Evolutionary conservation across 2,888 invertebrate genomes (phyloP), one percentile per base, ranked within the genome.

Genomic region (Nematopogon swammerdamellus): DNA sequence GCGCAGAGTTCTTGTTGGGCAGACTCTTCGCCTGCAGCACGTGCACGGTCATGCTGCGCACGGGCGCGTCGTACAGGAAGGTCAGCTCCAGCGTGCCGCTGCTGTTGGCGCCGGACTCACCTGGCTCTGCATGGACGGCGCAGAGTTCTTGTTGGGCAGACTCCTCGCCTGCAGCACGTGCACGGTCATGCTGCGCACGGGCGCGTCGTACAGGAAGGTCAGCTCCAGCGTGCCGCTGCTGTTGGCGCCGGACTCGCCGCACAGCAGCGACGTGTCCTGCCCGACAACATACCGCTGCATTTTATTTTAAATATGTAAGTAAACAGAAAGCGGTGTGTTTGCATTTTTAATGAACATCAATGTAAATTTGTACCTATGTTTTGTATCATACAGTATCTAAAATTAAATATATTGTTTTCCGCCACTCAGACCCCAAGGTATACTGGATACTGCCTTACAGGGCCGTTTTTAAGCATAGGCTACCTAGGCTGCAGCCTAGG

Each of bases 21-120:
- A 96, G 82, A 47, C 91, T 88, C 47, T 89, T 83, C 0, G 93
- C 95, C 71, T 95, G 95, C 55, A 95, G 81, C 49, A 97, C 88
- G 61, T 94, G 93, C 19, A 96, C 90, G 45, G 92, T 92, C 92
- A 96, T 94, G 73, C 91, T 92, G 52, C 92, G 85, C 74, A 93
- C 91, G 6, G 92, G 92, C 14, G 93, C 91, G 66, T 95, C 95
- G 67, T 95, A 96, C 29, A 92, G 79, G 62, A 96, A 83, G 6
- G 94, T 92, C 53, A 95, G 85, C 72, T 96, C 95, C 54, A 97
- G 81, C 54, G 88, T 87, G 5, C 95, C 93, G 56, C 91, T 86
- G 54, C 83, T 80, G 57, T 61, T 57, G 18, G 18, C 18, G 70
- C 85, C 60, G 68, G 81, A 64, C 67, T 83, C 53, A 72, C 72